These are phyloP conservation scores for Trematocara zebra DNA, from an alignment of 2,113 vertebrate species.

Conservation along the genomic window DNA sequence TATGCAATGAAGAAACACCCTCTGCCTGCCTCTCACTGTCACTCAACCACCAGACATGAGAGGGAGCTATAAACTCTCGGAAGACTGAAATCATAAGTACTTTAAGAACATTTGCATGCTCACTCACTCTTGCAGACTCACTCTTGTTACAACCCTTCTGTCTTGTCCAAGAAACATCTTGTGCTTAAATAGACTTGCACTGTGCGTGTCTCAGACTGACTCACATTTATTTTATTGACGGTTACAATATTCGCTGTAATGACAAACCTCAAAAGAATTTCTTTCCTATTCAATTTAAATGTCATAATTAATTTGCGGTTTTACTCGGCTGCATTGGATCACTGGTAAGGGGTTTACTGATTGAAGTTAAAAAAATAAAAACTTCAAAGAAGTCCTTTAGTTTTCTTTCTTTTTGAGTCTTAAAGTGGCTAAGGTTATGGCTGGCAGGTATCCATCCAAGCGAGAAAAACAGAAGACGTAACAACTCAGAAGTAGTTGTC, in stretches of 20 bases:
- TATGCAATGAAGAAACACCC: constrained; percentile 79
- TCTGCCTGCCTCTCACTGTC: constrained; percentile 71
- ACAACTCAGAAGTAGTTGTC: constrained; percentile 43
- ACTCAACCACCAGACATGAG: constrained; percentile 83
- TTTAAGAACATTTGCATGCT: constrained; percentile 32
- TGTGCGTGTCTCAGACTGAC: background rate
- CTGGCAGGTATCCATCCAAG: constrained; percentile 43
- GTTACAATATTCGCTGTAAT: background rate
- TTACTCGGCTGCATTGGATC: background rate
- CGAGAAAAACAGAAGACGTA: constrained; percentile 52
- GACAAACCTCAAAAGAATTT: constrained; percentile 21
- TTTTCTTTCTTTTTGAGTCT: constrained; percentile 8
- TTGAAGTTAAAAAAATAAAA: background rate
- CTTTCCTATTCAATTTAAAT: constrained; percentile 29
- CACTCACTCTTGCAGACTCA: background rate
- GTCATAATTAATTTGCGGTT: constrained; percentile 39
- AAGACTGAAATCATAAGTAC: constrained; percentile 50
- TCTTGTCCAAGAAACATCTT: constrained; percentile 4
- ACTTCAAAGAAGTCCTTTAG: constrained; percentile 45
- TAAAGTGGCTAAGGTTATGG: constrained; percentile 36
- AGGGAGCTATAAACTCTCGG: constrained; percentile 84
- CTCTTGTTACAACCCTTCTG: background rate
- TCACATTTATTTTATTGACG: background rate
- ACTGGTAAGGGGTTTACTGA: constrained; percentile 20
- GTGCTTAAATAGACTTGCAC: background rate